Percentiles rank a stretch among this genome's conserved stretches.
Conservation (phyloP, 2,113 vertebrate genomes). For the Clarias batrachus region DNA sequence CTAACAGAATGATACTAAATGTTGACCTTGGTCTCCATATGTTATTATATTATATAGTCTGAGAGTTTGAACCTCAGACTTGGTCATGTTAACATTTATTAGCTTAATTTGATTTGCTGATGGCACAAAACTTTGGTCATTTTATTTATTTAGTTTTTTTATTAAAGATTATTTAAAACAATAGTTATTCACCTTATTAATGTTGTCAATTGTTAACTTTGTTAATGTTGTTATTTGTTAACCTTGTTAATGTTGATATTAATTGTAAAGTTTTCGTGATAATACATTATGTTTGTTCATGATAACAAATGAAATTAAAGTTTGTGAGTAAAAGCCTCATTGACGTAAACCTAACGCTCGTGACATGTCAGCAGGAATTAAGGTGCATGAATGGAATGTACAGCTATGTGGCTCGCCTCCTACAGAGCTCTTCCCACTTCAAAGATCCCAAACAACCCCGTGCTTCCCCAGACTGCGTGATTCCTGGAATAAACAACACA, state of each 20-base stretch:
- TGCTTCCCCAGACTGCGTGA: conserved; percentile 33
- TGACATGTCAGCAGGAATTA: conserved; percentile 2
- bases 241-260: no score
- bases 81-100: not conserved
- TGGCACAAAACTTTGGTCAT: not conserved
- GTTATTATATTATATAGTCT: no score
- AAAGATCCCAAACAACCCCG: conserved; percentile 40
- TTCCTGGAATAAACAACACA: conserved; percentile 47
- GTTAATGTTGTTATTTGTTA: no score
- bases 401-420: conserved; percentile 1
- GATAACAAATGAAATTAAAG: not conserved
- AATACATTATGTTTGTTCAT: not conserved
- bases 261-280: no score
- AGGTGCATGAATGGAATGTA: conserved; percentile 21
- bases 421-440: conserved; percentile 37
- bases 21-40: no score
- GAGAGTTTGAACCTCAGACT: not conserved
- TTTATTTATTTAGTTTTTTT: not conserved
- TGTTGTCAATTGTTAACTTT: no score
- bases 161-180: not conserved
- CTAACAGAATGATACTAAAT: no score
- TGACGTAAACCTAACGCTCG: not conserved
- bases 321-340: not conserved
- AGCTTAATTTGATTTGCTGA: not conserved
- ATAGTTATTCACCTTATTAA: not conserved